Percentiles rank a stretch among this genome's conserved stretches.
These are phyloP conservation scores for Stegophylla sp. DNA, from an alignment of 2,888 invertebrate species.

Conservation along the genomic window DNA sequence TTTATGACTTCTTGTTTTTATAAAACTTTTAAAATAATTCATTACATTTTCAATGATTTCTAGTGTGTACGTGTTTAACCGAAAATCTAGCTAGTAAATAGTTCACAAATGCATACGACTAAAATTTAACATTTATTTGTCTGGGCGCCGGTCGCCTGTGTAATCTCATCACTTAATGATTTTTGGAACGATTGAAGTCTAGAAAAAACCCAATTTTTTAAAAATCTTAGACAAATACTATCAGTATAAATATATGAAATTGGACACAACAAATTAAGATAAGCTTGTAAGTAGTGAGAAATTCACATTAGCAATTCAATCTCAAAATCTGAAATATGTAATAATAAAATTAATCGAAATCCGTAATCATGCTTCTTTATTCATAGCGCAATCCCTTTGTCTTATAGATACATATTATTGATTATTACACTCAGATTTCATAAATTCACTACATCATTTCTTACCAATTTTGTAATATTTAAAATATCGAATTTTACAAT, in stretches of 20 bases:
- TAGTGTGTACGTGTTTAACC: background rate
- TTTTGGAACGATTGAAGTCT: conserved; percentile 22
- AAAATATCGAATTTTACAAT: no score
- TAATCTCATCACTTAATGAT: conserved; percentile 48
- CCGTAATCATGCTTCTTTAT: background rate
- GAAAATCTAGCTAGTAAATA: background rate
- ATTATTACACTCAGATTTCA: no score
- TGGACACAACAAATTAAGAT: conserved; percentile 45
- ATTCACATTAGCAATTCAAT: background rate
- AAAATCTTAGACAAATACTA: conserved; percentile 17
- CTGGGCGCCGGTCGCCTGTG: conserved; percentile 53
- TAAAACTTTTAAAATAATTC: background rate
- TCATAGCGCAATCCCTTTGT: no score
- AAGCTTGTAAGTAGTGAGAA: conserved; percentile 2
- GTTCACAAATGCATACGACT: background rate
- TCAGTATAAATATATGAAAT: conserved; percentile 26
- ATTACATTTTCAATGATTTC: background rate
- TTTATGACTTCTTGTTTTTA: background rate
- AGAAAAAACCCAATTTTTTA: conserved; percentile 42
- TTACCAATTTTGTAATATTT: no score
- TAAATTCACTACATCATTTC: no score
- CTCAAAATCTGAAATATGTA: background rate
- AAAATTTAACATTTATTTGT: conserved; percentile 50
- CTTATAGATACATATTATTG: background rate
- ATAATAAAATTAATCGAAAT: background rate